These are phyloP conservation scores for Lasiurus cinereus DNA, from an alignment of 2,113 vertebrate genomes.

Conservation along the genomic window DNA sequence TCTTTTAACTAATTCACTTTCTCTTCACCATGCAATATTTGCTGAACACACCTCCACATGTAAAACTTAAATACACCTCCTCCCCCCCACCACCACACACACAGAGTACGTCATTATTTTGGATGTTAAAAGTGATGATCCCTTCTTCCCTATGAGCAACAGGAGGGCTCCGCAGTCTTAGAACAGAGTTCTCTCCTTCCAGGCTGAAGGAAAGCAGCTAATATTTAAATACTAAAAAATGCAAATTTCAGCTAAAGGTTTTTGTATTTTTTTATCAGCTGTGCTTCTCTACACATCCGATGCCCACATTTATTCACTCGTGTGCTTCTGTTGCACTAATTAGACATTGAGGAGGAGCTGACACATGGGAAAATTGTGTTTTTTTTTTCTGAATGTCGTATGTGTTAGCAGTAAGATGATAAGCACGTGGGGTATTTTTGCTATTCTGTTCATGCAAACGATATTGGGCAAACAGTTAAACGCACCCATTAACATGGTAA, in stretches of 20 bases:
- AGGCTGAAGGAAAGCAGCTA: neutral
- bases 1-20: constrained; percentile 22
- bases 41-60: neutral
- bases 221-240: constrained; percentile 26
- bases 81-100: neutral
- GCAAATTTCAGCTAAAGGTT: constrained; percentile 30
- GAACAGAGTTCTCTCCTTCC: neutral
- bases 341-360: constrained; percentile 63
- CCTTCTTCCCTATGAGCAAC: constrained; percentile 68
- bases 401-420: constrained; percentile 52
- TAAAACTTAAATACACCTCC: neutral
- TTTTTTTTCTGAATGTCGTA: constrained; percentile 53
- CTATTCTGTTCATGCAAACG: constrained; percentile 77
- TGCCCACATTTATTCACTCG: constrained; percentile 57
- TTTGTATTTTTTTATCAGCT: neutral
- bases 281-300: neutral
- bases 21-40: neutral
- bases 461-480: constrained; percentile 69
- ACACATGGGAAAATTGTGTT: constrained; percentile 52
- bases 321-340: constrained; percentile 49
- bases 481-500: constrained; percentile 54
- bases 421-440: constrained; percentile 74
- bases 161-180: neutral
- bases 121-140: constrained; percentile 12
- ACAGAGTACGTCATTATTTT: neutral